These are phyloP conservation scores for Myzus persicae DNA, from an alignment of 1,140 invertebrate genomes.

Conservation along the genomic window DNA sequence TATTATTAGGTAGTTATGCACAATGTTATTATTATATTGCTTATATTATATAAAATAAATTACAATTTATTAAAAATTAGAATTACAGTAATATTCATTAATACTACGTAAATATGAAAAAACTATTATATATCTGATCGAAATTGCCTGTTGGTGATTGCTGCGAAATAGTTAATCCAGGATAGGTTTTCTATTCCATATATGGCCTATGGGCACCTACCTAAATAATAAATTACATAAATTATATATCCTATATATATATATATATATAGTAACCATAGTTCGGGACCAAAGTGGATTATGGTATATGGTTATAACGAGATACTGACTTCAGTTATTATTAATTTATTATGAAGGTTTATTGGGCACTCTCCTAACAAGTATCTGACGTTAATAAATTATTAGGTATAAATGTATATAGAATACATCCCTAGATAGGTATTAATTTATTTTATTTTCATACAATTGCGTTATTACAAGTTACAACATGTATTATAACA, in stretches of 20 bases:
- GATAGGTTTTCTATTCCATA: too few species aligned
- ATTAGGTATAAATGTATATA: not conserved
- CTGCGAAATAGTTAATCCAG: too few species aligned
- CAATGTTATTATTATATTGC: too few species aligned
- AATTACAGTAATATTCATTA: too few species aligned
- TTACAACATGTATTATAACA: too few species aligned
- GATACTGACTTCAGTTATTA: not conserved
- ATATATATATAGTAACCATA: not conserved
- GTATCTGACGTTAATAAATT: not conserved
- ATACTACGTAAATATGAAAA: too few species aligned
- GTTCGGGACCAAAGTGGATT: not conserved
- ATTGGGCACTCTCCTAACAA: not conserved
- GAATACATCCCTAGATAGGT: too few species aligned
- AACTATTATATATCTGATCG: not conserved
- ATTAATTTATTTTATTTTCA: not conserved
- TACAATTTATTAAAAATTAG: too few species aligned
- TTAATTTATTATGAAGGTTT: not conserved
- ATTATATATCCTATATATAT: too few species aligned
- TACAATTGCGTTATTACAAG: not conserved
- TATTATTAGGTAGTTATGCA: not conserved
- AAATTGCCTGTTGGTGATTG: not conserved
- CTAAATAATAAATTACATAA: not conserved
- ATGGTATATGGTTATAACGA: not conserved
- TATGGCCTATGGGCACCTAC: not conserved
- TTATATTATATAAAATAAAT: too few species aligned